Percentiles rank a stretch among this genome's conserved stretches.
Evolutionary conservation across 2,888 invertebrate genomes (phyloP).

Genomic region (Calameuta pallipes): DNA sequence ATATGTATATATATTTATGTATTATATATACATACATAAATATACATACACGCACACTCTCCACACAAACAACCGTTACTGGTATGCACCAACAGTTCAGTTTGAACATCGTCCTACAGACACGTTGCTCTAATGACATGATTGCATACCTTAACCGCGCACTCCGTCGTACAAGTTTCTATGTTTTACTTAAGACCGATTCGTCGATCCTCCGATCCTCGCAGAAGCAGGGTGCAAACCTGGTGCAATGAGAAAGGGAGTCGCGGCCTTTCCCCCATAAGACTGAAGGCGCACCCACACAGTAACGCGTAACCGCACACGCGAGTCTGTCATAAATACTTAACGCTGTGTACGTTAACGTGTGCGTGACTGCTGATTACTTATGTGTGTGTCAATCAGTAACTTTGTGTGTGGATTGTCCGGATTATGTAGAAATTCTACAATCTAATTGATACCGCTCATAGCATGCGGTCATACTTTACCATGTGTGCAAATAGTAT

Average conservation of each 20-base stretch:
- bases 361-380: background rate
- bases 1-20: background rate
- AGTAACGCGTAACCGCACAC: background rate
- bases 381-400: constrained; percentile 35
- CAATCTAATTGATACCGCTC: constrained; percentile 52
- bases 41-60: constrained; percentile 5
- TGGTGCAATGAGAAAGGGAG: constrained; percentile 16
- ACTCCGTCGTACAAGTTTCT: constrained; percentile 14
- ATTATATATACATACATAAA: background rate
- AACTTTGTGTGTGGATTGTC: constrained; percentile 43
- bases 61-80: constrained; percentile 25
- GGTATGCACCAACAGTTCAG: constrained; percentile 34
- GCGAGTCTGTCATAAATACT: background rate
- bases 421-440: constrained; percentile 53
- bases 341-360: background rate
- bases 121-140: constrained; percentile 45
- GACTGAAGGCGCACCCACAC: background rate
- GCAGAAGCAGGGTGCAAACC: constrained; percentile 12
- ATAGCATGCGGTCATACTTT: background rate
- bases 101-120: constrained; percentile 1
- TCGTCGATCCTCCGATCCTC: background rate
- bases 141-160: constrained; percentile 48
- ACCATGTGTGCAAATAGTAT: background rate
- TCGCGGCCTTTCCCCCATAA: background rate
- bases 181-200: constrained; percentile 27